Evolutionary conservation across 2,113 vertebrate species (phyloP).

Genomic region (Zosterops borbonicus): DNA sequence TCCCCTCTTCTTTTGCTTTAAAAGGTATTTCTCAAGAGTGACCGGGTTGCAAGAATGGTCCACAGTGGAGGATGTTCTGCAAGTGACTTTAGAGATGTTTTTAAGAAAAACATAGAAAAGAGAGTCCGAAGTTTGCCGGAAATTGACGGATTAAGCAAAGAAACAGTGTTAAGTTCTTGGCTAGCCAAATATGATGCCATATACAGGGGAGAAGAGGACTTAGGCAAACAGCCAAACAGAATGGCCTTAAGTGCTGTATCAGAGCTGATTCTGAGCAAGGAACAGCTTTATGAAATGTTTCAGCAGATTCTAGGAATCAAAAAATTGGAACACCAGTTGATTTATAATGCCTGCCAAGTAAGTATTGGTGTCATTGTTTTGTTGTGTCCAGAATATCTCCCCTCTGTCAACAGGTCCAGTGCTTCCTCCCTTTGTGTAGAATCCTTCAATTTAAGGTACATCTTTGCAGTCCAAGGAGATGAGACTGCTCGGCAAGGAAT

Average conservation of each 20-base stretch:
- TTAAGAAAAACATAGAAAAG: slow-evolving; percentile 97
- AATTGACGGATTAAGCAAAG: slow-evolving; percentile 97
- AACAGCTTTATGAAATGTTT: slow-evolving; percentile 98
- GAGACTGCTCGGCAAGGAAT: background rate
- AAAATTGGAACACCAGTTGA: slow-evolving; percentile 94
- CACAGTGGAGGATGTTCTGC: slow-evolving; percentile 93
- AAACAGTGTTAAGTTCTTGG: slow-evolving; percentile 96
- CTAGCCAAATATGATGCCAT: slow-evolving; percentile 95
- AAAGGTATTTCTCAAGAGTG: slow-evolving; percentile 95
- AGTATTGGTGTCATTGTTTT: slow-evolving; percentile 57
- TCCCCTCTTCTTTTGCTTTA: background rate
- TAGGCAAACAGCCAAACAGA: slow-evolving; percentile 83
- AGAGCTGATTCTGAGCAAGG: slow-evolving; percentile 97
- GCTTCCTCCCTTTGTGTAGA: background rate
- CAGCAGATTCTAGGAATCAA: slow-evolving; percentile 93
- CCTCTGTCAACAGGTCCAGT: background rate
- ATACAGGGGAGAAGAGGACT: slow-evolving; percentile 90
- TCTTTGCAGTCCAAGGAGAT: background rate
- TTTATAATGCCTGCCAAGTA: slow-evolving; percentile 98
- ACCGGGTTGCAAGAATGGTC: slow-evolving; percentile 94
- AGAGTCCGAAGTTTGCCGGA: slow-evolving; percentile 93
- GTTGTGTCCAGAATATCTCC: background rate
- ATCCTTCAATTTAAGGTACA: background rate
- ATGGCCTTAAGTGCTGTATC: slow-evolving; percentile 87
- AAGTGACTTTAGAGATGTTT: slow-evolving; percentile 94